Conservation (phyloP, 2,113 vertebrate genomes). For the Rhegmatorhina hoffmannsi region DNA sequence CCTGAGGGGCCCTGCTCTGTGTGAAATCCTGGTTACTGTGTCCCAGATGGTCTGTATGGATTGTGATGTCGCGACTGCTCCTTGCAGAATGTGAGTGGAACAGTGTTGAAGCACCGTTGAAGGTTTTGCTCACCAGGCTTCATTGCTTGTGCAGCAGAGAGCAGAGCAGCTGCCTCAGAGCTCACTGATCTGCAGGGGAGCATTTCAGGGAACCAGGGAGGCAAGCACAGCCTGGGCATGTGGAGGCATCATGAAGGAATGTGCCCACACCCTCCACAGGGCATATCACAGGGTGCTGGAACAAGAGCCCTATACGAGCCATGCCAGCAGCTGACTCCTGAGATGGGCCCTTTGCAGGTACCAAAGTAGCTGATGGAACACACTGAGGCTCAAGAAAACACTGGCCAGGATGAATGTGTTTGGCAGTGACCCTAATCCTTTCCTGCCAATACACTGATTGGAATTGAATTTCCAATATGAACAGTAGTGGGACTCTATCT, state of each 20-base stretch:
- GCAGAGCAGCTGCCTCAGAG: background rate
- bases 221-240: background rate
- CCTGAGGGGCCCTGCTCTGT: background rate
- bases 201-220: background rate
- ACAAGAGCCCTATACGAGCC: background rate
- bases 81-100: background rate
- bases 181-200: background rate
- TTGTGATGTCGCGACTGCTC: background rate
- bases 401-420: background rate
- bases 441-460: constrained; percentile 41
- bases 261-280: background rate
- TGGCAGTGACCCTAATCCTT: constrained; percentile 25
- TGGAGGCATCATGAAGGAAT: constrained; percentile 19
- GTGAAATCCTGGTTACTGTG: background rate
- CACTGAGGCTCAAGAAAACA: background rate
- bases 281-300: background rate
- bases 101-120: background rate
- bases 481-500: background rate
- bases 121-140: background rate
- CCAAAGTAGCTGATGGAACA: background rate
- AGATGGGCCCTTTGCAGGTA: background rate
- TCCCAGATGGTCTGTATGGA: accelerated
- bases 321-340: background rate
- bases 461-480: constrained; percentile 49
- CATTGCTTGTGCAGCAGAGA: background rate